phyloP scores from a whole-genome alignment of 1,140 invertebrate species.

The Drosophila arawakana region DNA sequence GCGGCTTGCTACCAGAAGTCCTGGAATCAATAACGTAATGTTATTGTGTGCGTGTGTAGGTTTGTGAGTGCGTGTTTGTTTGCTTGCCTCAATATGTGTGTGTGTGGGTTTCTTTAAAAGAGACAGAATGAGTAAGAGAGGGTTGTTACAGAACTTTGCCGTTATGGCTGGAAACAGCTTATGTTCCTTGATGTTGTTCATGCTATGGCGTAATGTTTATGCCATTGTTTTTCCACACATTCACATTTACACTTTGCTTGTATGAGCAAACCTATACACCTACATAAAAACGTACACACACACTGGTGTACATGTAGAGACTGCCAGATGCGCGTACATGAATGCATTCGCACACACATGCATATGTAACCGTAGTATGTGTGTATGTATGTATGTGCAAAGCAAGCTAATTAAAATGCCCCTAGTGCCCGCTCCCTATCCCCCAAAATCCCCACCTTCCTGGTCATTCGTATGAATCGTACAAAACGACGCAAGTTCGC shows the following conservation, averaged over 20 bases:
- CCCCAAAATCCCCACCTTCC: background rate
- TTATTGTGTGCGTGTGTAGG: background rate
- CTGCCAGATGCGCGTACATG: background rate
- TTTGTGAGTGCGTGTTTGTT: constrained; percentile 15
- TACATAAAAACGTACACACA: background rate
- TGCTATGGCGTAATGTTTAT: constrained; percentile 55
- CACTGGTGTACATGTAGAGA: background rate
- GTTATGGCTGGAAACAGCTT: constrained; percentile 16
- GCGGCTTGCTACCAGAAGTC: constrained; percentile 23
- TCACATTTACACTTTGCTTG: constrained; percentile 13
- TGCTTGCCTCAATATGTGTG: background rate
- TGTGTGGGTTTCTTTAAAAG: background rate
- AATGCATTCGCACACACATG: background rate
- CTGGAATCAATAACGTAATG: constrained; percentile 43
- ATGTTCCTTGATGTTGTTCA: constrained; percentile 21
- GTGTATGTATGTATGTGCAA: background rate
- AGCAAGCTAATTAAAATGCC: constrained; percentile 65
- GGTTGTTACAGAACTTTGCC: constrained; percentile 40
- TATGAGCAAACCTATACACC: constrained; percentile 1
- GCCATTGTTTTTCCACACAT: constrained; percentile 43
- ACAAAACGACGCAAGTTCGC: constrained; percentile 19
- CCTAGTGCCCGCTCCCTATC: background rate
- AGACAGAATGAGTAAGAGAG: constrained; percentile 28
- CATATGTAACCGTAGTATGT: too few species aligned
- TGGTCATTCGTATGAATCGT: constrained; percentile 9